Base-by-base conservation (phyloP, 2,888 invertebrate species). In the Liposcelis brunnea region DNA sequence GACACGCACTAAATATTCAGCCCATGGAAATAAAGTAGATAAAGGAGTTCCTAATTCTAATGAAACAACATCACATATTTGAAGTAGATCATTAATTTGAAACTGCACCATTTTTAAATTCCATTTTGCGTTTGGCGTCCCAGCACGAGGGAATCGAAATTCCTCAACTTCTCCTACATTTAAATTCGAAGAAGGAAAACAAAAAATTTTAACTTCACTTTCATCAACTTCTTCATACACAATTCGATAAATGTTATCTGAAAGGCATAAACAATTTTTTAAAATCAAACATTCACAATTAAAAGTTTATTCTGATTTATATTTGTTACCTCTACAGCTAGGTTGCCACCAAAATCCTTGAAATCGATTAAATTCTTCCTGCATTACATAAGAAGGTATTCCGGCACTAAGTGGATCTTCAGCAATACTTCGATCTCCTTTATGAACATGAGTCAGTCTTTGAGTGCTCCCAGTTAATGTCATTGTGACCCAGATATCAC, bases 311-410 rank as follows among this genome's bases (percentile, higher is more conserved):
- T 47, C 10, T 31, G 6, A 12, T n/a, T 48, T 35, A 36, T 49
- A 49, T n/a, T n/a, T n/a, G n/a, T n/a, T n/a, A 26, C 26, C 26
- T 50, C 72, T 67, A 40, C 74, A 72, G 52, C 71, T 70, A 0
- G 91, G 89, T 57, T 91, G 89, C 97, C 98, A 98, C 97, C 97
- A 98, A 63, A 89, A 94, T 0, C 95, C 97, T 47, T 86, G 87
- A 62, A 91, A 97, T 31, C 94, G 69, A 52, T 85, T 85, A 64
- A 98, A 95, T 66, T 98, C 98, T 62, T 98, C 98, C 63, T 97
- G 97, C 61, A 93, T 91, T 1, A 98, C 91, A 64, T 95, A 98
- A 2, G 93, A 91, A 0, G 98, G 94, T n/a, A 90, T 81, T 0
- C 97, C 97, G 0, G 94, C 90, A 56, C 82, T 85, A 1, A 80